Percentiles rank a stretch among this genome's conserved stretches.
Evolutionary conservation across 2,113 vertebrate genomes (phyloP).

Genomic region (Monarcha castaneiventris): DNA sequence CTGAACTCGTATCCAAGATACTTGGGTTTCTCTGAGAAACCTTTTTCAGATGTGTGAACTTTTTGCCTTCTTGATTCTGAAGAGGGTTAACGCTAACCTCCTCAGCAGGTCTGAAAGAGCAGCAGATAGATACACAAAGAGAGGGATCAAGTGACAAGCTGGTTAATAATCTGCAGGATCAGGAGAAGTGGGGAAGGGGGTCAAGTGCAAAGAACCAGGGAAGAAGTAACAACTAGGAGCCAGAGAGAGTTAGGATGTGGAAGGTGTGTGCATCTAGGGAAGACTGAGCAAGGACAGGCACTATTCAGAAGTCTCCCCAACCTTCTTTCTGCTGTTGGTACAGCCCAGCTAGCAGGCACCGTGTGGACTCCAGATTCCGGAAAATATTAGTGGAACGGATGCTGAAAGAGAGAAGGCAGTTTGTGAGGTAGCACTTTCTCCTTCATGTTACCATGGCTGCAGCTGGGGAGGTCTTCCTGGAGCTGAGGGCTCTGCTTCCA

Average conservation of each 20-base stretch:
- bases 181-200: neutral
- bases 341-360: conserved; percentile 90
- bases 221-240: neutral
- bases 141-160: neutral
- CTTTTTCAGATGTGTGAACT: neutral
- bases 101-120: neutral
- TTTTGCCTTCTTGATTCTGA: neutral
- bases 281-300: neutral
- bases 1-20: neutral
- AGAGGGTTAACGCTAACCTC: neutral
- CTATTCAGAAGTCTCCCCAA: conserved; percentile 45
- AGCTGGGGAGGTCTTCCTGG: neutral
- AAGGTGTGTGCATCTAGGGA: neutral
- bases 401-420: conserved; percentile 71
- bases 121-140: neutral
- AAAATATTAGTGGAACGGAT: conserved; percentile 91
- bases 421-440: neutral
- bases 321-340: conserved; percentile 89
- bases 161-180: neutral
- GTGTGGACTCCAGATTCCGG: conserved; percentile 92
- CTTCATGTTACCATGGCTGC: neutral
- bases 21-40: neutral
- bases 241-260: neutral
- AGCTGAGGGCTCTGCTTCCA: neutral
- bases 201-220: neutral